Evolutionary conservation across 2,797 vertebrate species (phyloP).

Genomic region (Gambelia wislizenii): DNA sequence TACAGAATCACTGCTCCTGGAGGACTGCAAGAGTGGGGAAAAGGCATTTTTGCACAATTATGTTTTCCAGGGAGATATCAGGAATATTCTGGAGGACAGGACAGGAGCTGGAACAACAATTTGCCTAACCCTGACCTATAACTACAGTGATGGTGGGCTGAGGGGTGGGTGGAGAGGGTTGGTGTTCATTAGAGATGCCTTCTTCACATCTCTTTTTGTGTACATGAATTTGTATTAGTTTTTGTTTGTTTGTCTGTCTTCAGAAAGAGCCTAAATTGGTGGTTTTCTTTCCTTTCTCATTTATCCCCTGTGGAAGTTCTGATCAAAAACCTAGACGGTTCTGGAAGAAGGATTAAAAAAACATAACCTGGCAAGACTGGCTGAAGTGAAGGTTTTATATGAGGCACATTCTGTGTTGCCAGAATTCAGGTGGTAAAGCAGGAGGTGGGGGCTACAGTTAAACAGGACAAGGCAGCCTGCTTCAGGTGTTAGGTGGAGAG

Average conservation of each 20-base stretch:
- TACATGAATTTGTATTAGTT: too few relatives aligned
- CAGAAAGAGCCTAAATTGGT: too few relatives aligned
- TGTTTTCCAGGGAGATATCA: too few relatives aligned
- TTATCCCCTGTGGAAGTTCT: not conserved
- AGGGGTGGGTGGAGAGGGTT: not conserved
- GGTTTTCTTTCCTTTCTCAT: not conserved
- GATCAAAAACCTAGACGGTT: not conserved
- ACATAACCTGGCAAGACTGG: not conserved
- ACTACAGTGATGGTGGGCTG: not conserved
- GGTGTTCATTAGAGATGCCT: too few relatives aligned
- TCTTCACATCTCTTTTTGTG: too few relatives aligned
- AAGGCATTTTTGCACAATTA: too few relatives aligned
- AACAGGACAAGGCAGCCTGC: not conserved
- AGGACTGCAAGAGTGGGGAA: too few relatives aligned
- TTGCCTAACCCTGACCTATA: not conserved
- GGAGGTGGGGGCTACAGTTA: not conserved
- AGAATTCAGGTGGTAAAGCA: not conserved
- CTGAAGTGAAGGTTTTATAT: not conserved
- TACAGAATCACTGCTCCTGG: too few relatives aligned
- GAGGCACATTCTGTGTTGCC: not conserved
- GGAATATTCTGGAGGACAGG: too few relatives aligned
- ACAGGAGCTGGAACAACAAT: too few relatives aligned
- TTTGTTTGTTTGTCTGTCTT: too few relatives aligned
- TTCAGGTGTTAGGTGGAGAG: not conserved
- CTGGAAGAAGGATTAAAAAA: not conserved